These are phyloP conservation scores for Chaetodon trifasciatus DNA, from an alignment of 2,797 vertebrate species.

Conservation along the genomic window DNA sequence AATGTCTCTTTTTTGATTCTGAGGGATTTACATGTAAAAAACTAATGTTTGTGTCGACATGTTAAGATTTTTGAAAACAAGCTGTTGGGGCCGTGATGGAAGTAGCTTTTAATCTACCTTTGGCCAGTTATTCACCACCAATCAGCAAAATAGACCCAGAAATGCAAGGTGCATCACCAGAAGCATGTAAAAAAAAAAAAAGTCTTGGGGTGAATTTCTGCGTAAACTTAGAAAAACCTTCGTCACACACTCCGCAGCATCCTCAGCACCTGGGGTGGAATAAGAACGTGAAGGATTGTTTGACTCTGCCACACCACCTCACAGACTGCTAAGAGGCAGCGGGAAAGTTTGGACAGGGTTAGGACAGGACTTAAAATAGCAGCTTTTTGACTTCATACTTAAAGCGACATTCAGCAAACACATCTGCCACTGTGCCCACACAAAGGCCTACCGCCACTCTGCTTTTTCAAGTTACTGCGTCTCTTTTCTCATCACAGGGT, in stretches of 20 bases:
- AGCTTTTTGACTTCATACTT: constrained; percentile 75
- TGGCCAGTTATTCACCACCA: constrained; percentile 14
- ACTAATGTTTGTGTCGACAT: background rate
- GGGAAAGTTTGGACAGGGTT: constrained; percentile 47
- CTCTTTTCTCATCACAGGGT: constrained; percentile 55
- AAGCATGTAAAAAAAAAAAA: constrained; percentile 33
- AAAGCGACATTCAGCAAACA: constrained; percentile 79
- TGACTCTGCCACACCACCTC: constrained; percentile 33
- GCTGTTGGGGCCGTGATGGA: background rate
- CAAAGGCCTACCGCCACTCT: constrained; percentile 40
- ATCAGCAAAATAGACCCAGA: constrained; percentile 46
- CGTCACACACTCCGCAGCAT: constrained; percentile 23
- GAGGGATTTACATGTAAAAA: background rate
- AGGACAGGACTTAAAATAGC: constrained; percentile 70
- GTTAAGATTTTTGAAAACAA: background rate
- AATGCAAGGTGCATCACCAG: constrained; percentile 45
- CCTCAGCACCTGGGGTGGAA: constrained; percentile 27
- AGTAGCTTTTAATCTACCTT: constrained; percentile 3
- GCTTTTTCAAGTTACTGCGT: constrained; percentile 40
- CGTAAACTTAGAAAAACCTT: constrained; percentile 27
- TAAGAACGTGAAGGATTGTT: constrained; percentile 42
- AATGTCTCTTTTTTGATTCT: constrained; percentile 1
- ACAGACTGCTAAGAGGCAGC: constrained; percentile 36
- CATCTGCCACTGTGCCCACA: constrained; percentile 57
- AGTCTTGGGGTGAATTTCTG: constrained; percentile 24